These are phyloP conservation scores for Catalaphyllia jardinei DNA, from an alignment of 64 coral and sea anemone genomes.

Conservation along the genomic window DNA sequence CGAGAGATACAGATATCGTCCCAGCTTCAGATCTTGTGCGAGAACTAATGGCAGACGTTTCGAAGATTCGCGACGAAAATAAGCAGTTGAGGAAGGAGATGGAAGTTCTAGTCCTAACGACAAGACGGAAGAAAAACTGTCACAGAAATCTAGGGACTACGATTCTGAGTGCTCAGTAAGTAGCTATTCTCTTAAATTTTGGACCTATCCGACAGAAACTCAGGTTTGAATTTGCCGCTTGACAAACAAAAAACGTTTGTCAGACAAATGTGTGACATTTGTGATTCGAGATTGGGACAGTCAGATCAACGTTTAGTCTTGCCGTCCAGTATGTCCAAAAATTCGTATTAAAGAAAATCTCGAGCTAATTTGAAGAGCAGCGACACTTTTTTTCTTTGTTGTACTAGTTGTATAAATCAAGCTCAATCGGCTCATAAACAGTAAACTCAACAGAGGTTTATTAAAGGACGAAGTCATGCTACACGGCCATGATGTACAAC, in stretches of 20 bases:
- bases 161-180: slow-evolving; percentile 1
- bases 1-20: slow-evolving; percentile 14
- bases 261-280: no score
- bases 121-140: not conserved
- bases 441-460: no score
- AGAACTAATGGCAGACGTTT: slow-evolving; percentile 13
- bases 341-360: not conserved
- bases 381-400: no score
- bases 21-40: slow-evolving; percentile 1
- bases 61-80: slow-evolving; percentile 16
- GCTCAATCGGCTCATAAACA: no score
- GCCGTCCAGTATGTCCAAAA: no score
- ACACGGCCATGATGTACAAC: no score
- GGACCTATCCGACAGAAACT: not conserved
- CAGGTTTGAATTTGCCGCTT: slow-evolving; percentile 6
- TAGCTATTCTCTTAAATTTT: not conserved
- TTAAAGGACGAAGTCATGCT: no score
- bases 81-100: slow-evolving; percentile 17
- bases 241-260: no score
- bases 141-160: slow-evolving; percentile 7
- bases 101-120: slow-evolving; percentile 1
- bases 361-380: no score
- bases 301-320: no score
- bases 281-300: no score
- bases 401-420: no score